Base-by-base conservation (phyloP, 2,113 vertebrate species). In the Ictalurus furcatus region DNA sequence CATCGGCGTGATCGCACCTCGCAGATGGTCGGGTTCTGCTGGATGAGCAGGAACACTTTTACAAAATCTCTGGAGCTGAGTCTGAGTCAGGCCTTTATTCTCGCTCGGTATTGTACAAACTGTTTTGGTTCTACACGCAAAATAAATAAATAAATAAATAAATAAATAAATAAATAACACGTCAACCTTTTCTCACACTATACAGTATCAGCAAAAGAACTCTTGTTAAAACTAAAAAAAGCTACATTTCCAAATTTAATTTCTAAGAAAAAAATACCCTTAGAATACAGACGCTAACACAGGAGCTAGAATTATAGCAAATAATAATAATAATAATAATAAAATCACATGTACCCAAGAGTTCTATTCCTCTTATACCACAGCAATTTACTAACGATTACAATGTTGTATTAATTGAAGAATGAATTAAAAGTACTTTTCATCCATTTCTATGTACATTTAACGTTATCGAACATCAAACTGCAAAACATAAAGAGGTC, bases 11-110 rank as follows among this genome's bases (percentile, higher is more conserved):
- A 92, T 92, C 84, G 85, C 87, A 82, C 79, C 80, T 85, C 90
- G 86, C 90, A 91, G 90, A 91, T 91, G 90, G 87, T 63, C 76
- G 34, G 65, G 90, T 87, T 92, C 84, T 92, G 86, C 84, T 81
- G 61, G 54, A 73, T 84, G 89, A 87, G 54, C 85, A 56, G 86
- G 88, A 40, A 63, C 58, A 48, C 84, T 88, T 86, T 88, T 40
- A 52, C 76, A 28, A 28, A 79, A 48, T 84, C 34, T 85, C 83
- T 85, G 48, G 79, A 85, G 89, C 71, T 88, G 74, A 79, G 78
- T 91, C 88, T 89, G 79, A 71, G 23, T 54, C 25, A 54, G 59
- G 59, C 6, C 28, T 54, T 56, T n/a, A 80, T 80, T 56, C 28
- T 34, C 13, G 11, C 48, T n/a, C 37, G 44, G 0, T 76, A 25